phyloP scores from a whole-genome alignment of 2,797 vertebrate species.

The Sphenopsis melanotis region DNA sequence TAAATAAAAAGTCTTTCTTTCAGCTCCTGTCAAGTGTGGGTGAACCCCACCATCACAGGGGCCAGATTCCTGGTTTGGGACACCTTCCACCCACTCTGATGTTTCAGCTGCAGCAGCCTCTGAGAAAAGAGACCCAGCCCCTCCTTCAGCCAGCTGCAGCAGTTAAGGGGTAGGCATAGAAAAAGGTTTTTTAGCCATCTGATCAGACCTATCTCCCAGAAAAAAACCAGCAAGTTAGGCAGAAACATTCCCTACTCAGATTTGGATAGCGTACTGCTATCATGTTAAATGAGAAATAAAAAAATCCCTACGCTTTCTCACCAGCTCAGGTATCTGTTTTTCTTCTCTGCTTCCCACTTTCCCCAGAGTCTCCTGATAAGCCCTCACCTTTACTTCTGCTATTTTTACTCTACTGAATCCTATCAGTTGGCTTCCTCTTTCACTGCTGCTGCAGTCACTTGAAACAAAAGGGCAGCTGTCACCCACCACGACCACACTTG shows the following conservation, averaged over 20 bases:
- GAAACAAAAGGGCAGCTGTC: background rate
- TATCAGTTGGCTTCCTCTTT: background rate
- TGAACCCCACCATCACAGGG: background rate
- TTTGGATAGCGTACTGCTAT: background rate
- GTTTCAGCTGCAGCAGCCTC: background rate
- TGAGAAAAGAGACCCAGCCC: background rate
- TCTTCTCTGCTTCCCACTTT: background rate
- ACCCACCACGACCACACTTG: background rate
- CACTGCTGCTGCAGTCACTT: background rate
- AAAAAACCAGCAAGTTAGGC: background rate
- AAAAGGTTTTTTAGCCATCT: background rate
- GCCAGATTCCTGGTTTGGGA: background rate
- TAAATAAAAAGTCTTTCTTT: background rate
- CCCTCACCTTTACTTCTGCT: background rate
- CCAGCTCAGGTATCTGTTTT: background rate
- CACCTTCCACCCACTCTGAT: background rate
- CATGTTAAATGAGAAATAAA: background rate
- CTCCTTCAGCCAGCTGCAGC: background rate
- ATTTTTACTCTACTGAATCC: background rate
- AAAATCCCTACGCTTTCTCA: background rate
- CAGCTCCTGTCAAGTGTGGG: fast-evolving
- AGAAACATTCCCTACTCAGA: background rate
- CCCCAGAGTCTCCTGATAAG: background rate
- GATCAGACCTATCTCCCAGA: background rate
- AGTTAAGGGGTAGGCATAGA: background rate